A percentile compares a stretch with the other conserved stretches of the same genome.
Conservation (phyloP, 2,888 invertebrate genomes). For the Drosophila mercatorum region DNA sequence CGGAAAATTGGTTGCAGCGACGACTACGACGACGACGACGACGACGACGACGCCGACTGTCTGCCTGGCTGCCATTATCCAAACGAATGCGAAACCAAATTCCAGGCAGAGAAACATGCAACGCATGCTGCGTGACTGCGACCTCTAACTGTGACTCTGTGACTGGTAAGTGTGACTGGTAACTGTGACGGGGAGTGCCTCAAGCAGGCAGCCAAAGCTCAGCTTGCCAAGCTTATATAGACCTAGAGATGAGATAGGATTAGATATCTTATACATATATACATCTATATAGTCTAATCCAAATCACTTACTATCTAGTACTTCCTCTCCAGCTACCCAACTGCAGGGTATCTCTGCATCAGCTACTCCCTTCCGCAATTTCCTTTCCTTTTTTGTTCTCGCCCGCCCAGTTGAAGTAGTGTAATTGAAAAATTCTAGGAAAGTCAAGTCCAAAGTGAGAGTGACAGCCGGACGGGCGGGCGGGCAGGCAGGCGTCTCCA, state of each 20-base stretch:
- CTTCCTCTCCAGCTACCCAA: background rate
- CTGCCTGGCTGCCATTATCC: constrained; percentile 69
- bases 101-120: constrained; percentile 74
- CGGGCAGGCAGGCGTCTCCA: constrained; percentile 67
- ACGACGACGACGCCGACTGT: constrained; percentile 21
- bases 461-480: constrained; percentile 65
- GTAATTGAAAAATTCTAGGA: constrained; percentile 81
- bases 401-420: constrained; percentile 65
- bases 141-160: constrained; percentile 11
- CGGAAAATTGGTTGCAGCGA: constrained; percentile 16
- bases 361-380: too few species aligned
- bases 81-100: constrained; percentile 78
- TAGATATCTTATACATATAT: background rate
- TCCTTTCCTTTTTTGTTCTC: constrained; percentile 5
- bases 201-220: background rate
- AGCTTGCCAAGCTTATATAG: too few species aligned
- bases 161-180: background rate
- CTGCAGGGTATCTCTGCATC: constrained; percentile 16
- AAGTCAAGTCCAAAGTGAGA: constrained; percentile 81
- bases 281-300: background rate
- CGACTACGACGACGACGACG: background rate
- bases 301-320: background rate
- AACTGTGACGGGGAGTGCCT: constrained; percentile 14
- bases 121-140: constrained; percentile 60
- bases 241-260: background rate